These are phyloP conservation scores for Fabriciana adippe DNA, from an alignment of 2,888 invertebrate genomes.

Conservation along the genomic window DNA sequence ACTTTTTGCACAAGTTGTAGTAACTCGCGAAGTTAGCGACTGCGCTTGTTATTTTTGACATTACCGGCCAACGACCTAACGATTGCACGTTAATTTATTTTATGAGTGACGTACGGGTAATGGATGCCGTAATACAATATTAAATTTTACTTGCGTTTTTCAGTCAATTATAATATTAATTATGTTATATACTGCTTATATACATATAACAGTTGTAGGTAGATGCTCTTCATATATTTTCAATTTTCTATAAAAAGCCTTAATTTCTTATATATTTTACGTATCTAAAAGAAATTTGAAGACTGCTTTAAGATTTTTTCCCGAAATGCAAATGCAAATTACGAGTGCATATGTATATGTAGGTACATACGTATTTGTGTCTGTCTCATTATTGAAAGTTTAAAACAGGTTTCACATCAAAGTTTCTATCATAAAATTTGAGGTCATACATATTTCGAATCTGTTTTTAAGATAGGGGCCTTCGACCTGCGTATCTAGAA, in stretches of 20 bases:
- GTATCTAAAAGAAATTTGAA: background rate
- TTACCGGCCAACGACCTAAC: conserved; percentile 43
- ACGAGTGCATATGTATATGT: background rate
- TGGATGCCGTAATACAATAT: conserved; percentile 22
- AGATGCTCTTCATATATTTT: too few species aligned
- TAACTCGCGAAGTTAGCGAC: conserved; percentile 36
- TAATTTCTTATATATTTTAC: too few species aligned
- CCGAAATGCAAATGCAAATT: background rate
- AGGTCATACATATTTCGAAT: conserved; percentile 65
- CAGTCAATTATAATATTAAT: background rate
- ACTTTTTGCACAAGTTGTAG: conserved; percentile 56
- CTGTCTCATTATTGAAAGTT: background rate
- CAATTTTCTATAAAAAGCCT: too few species aligned
- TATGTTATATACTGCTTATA: background rate
- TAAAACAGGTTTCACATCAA: conserved; percentile 25
- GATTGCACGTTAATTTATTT: conserved; percentile 30
- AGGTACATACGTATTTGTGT: background rate
- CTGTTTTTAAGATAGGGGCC: conserved; percentile 49
- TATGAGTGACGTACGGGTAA: conserved; percentile 26
- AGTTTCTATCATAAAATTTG: conserved; percentile 49
- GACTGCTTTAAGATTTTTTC: background rate
- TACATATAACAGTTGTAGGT: too few species aligned
- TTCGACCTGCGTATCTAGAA: conserved; percentile 67
- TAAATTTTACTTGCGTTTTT: conserved; percentile 5
- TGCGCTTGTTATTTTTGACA: conserved; percentile 46